Evolutionary conservation across 2,113 vertebrate species (phyloP), one percentile per base, ranked within the genome.

Genomic region (Onychostoma macrolepis): DNA sequence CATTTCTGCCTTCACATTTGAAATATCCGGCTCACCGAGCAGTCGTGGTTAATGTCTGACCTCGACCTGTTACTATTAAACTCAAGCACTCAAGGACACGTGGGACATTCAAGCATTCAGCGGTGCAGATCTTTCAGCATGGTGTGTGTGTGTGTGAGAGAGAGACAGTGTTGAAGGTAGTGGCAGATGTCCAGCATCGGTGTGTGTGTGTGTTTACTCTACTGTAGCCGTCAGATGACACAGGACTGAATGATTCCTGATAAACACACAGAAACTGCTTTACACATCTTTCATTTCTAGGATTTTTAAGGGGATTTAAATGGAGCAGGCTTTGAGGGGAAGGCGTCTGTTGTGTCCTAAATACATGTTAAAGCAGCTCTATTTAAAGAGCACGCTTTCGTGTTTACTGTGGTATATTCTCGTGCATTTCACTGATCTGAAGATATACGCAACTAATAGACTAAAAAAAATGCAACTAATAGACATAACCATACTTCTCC

Each of bases 351-450:
- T 10, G 78, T 80, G 77, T 80, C 50, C 50, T 38, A 38, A 80
- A 80, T 80, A 80, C 50, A 80, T 36, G 28, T 3, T 80, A 24
- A 58, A 80, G 30, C 77, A 38, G 21, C 41, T 80, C 28, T 30
- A 53, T 78, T 78, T 58, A 80, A 80, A 58, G 30, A 79, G 50
- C 48, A 79, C 4, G 5, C 50, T 13, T 58, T 38, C 77, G n/a
- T 45, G 38, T 75, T n/a, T 41, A 12, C 71, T 74, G 71, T 38
- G 69, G 19, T 56, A 53, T 19, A 53, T 19, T 71, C 26, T 58
- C 9, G 21, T 58, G 11, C 63, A 30, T 67, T 26, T 72, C 17
- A 69, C 28, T 24, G 33, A 72, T 71, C 17, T 71, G 8, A 9
- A 71, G 67, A 36, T 21, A 30, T 6, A 30, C 2, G 28, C 65